phyloP scores from a whole-genome alignment of 1,140 invertebrate genomes.

The Drosophila parabipectinata region DNA sequence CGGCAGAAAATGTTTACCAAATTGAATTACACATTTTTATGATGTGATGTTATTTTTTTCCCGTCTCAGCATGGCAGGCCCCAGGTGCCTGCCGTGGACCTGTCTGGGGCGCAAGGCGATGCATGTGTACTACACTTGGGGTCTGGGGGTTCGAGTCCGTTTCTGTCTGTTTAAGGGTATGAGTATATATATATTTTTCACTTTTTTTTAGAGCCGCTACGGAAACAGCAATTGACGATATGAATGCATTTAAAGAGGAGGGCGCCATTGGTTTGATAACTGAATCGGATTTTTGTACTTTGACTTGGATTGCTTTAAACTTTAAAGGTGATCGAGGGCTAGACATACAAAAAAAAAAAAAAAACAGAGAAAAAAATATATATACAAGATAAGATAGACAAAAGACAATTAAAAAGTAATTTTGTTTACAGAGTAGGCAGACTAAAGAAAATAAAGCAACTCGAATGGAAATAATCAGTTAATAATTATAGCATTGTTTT shows the following conservation, averaged over 20 bases:
- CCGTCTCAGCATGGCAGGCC: slow-evolving; percentile 7
- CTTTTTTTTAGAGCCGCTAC: background rate
- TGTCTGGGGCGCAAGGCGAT: background rate
- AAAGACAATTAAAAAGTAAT: too few relatives aligned
- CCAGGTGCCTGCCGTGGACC: slow-evolving; percentile 21
- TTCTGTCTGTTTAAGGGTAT: background rate
- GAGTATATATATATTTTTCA: background rate
- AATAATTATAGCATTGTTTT: too few relatives aligned
- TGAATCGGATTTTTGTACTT: background rate
- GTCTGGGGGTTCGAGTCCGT: background rate
- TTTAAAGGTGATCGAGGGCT: background rate
- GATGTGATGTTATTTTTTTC: slow-evolving; percentile 33
- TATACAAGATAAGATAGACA: too few relatives aligned
- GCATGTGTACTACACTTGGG: too few relatives aligned
- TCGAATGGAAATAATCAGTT: too few relatives aligned
- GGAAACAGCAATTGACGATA: slow-evolving; percentile 8
- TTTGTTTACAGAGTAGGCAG: too few relatives aligned
- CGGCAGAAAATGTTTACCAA: slow-evolving; percentile 45
- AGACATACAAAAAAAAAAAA: too few relatives aligned
- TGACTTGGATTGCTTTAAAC: slow-evolving; percentile 4
- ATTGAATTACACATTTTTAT: slow-evolving; percentile 53
- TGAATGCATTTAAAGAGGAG: slow-evolving; percentile 29
- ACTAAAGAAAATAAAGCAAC: too few relatives aligned
- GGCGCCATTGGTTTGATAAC: slow-evolving; percentile 9
- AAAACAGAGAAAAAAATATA: too few relatives aligned